Base-by-base conservation (phyloP, 2,797 vertebrate species). In the Micrastur ruficollis region DNA sequence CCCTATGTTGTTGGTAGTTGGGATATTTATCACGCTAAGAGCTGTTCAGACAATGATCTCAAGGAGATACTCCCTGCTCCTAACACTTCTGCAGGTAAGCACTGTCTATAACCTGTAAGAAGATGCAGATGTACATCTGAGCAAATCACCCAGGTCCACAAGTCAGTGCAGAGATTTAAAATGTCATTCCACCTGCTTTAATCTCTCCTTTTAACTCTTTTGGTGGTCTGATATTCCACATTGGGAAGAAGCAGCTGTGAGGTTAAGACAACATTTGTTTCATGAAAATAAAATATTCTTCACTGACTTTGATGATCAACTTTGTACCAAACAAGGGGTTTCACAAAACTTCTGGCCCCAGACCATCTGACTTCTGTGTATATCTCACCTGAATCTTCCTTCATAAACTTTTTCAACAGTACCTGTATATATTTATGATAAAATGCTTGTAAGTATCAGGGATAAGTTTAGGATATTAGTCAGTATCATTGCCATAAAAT, bases 1-100 rank as follows among this genome's bases (percentile, higher is more conserved):
- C 29, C 50, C 32, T 9, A 3, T 46, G 5, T 4, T 56, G 3
- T 15, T 67, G 44, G 7, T 36, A 66, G 23, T 11, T 1, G 1
- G 38, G 15, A 68, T 55, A 49, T 32, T 84, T 8, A 20, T 19
- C 8, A 14, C 22, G n/a, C 5, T 19, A 34, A 80, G 32, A 73
- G 12, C 22, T 61, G 14, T 19, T 70, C 19, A 50, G 74, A 82
- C 13, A 67, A 42, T 32, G 2, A 14, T 53, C 12, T 58, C 14
- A 46, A 83, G 34, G n/a, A 72, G 19, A 46, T 61, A 36, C 3
- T 75, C 26, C 12, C 13, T 67, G 7, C 83, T 85, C 40, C 55
- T 80, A 38, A 65, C 32, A 42, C 9, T 84, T 81, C 49, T 49
- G 8, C 29, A 63, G 53, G n/a, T 86, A 81, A 58, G 22, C 46